Evolutionary conservation across 2,888 invertebrate species (phyloP).

Genomic region (Acleris cristana): DNA sequence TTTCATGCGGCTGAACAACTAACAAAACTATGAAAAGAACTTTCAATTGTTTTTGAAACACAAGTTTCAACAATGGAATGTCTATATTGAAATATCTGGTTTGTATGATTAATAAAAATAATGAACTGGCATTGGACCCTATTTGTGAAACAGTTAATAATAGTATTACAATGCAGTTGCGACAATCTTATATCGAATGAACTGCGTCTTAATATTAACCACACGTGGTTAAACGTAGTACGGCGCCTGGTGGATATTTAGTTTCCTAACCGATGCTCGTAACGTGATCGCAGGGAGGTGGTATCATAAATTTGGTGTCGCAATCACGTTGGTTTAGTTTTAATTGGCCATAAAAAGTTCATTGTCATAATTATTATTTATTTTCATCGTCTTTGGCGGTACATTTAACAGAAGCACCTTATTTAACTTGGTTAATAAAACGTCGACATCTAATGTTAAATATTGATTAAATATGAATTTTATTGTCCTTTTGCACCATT

Average conservation of each 20-base stretch:
- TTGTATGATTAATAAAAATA: constrained; percentile 23
- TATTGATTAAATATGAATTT: constrained; percentile 15
- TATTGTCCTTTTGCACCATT: constrained; percentile 41
- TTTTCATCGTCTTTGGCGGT: constrained; percentile 21
- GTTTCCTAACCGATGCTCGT: constrained; percentile 68
- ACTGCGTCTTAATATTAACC: constrained; percentile 58
- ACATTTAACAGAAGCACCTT: constrained; percentile 11
- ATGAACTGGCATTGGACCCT: constrained; percentile 16
- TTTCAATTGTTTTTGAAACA: no score
- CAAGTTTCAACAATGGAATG: constrained; percentile 7
- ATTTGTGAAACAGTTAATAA: constrained; percentile 35
- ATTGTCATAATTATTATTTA: constrained; percentile 46
- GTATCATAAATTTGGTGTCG: constrained; percentile 62
- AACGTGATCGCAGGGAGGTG: constrained; percentile 64
- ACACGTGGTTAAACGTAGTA: constrained; percentile 58
- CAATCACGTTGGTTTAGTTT: constrained; percentile 40
- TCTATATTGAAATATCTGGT: constrained; percentile 14
- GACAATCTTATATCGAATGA: constrained; percentile 66
- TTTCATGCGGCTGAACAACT: background rate
- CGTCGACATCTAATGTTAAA: constrained; percentile 6
- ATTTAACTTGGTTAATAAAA: background rate
- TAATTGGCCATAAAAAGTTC: constrained; percentile 43
- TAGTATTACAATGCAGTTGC: constrained; percentile 51
- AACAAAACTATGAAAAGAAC: no score
- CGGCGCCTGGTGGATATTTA: constrained; percentile 55